These are phyloP conservation scores for Caenorhabditis angaria DNA, from an alignment of 2,888 invertebrate genomes.

Conservation along the genomic window DNA sequence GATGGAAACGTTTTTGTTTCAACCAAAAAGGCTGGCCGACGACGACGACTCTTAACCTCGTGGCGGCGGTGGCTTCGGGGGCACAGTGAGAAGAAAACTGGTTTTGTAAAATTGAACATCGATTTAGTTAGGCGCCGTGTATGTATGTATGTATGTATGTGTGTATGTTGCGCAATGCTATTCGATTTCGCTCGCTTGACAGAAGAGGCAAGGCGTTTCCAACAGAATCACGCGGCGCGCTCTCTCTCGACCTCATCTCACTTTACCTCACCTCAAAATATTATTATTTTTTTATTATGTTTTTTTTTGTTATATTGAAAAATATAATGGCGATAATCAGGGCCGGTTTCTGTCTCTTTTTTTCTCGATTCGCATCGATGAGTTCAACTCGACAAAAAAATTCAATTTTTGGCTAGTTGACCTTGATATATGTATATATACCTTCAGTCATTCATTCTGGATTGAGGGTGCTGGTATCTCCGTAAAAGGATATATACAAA, in stretches of 20 bases:
- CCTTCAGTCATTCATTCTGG: background rate
- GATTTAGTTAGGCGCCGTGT: background rate
- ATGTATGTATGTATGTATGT: conserved; percentile 6
- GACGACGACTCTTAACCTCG: conserved; percentile 5
- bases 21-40: background rate
- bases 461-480: background rate
- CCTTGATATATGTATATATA: too few species aligned
- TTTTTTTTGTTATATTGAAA: too few species aligned
- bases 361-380: conserved; percentile 44
- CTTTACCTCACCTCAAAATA: conserved; percentile 40
- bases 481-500: background rate
- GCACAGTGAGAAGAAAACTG: too few species aligned
- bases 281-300: conserved; percentile 39
- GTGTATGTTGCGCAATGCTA: conserved; percentile 45
- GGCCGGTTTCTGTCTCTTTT: conserved; percentile 36
- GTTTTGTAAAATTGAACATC: conserved; percentile 44
- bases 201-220: conserved; percentile 4
- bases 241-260: conserved; percentile 8
- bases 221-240: conserved; percentile 8
- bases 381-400: conserved; percentile 24
- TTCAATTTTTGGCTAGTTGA: conserved; percentile 10
- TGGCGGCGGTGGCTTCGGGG: conserved; percentile 2
- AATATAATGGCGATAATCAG: conserved; percentile 2
- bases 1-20: conserved; percentile 1
- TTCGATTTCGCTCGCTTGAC: background rate